These are phyloP conservation scores for Caracal caracal DNA, from an alignment of 2,113 vertebrate species.

Conservation along the genomic window DNA sequence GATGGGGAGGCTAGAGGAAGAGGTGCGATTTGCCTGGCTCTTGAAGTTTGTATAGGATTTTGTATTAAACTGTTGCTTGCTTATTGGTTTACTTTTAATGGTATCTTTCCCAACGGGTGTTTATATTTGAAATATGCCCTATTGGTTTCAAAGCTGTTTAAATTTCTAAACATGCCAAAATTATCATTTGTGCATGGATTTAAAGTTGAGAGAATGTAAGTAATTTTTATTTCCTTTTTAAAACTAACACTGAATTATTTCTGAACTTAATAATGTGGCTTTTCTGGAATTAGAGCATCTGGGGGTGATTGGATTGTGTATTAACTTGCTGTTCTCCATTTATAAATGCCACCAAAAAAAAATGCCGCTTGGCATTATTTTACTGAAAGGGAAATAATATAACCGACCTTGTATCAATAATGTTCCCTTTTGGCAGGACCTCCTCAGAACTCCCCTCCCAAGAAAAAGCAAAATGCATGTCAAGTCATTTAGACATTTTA, in stretches of 20 bases:
- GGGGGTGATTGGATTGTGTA: neutral
- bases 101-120: neutral
- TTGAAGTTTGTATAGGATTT: neutral
- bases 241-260: constrained; percentile 28
- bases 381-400: neutral
- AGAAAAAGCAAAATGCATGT: neutral
- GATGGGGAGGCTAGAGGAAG: neutral
- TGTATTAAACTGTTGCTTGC: neutral
- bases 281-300: constrained; percentile 36
- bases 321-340: neutral
- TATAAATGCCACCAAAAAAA: neutral
- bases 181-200: neutral
- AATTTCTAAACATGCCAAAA: constrained; percentile 14
- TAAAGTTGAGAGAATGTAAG: neutral
- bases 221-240: constrained; percentile 55
- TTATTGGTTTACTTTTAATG: neutral
- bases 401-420: neutral
- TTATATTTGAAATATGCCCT: constrained; percentile 3
- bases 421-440: neutral
- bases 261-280: constrained; percentile 39
- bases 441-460: neutral
- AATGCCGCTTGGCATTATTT: constrained; percentile 1
- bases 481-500: neutral
- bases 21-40: neutral
- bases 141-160: constrained; percentile 35